Percentiles rank a stretch among this genome's conserved stretches.
Evolutionary conservation across 2,113 vertebrate genomes (phyloP).

Genomic region (Vulpes ferrilata): DNA sequence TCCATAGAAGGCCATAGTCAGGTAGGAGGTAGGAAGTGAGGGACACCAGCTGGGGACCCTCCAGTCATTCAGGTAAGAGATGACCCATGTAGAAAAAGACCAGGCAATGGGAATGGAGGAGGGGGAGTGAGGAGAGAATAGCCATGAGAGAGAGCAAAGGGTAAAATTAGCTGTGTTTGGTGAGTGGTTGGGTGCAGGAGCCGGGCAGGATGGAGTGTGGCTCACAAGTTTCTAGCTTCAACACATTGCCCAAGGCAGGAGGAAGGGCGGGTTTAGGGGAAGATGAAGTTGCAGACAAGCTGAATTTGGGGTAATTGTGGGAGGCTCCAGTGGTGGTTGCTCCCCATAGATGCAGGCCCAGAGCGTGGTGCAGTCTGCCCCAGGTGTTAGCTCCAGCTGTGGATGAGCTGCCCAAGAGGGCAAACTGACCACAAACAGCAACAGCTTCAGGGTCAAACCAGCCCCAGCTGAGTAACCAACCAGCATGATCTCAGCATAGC

Average conservation of each 20-base stretch:
- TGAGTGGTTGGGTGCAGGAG: not conserved
- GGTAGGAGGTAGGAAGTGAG: not conserved
- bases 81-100: not conserved
- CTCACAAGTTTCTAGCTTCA: not conserved
- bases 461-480: not conserved
- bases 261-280: too few species aligned
- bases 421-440: fast-evolving
- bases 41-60: not conserved
- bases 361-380: fast-evolving
- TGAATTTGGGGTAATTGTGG: not conserved
- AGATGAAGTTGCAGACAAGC: not conserved
- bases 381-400: not conserved
- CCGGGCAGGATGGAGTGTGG: not conserved
- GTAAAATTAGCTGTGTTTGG: not conserved
- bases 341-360: fast-evolving
- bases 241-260: not conserved
- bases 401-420: not conserved
- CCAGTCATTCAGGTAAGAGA: not conserved
- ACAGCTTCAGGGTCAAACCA: not conserved
- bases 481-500: not conserved
- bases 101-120: fast-evolving
- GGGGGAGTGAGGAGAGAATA: not conserved
- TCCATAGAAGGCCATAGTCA: not conserved
- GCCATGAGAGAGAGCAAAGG: not conserved
- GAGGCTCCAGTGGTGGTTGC: not conserved